Conservation (phyloP, 2,888 invertebrate genomes). For the Pachliopta kotzebuea region DNA sequence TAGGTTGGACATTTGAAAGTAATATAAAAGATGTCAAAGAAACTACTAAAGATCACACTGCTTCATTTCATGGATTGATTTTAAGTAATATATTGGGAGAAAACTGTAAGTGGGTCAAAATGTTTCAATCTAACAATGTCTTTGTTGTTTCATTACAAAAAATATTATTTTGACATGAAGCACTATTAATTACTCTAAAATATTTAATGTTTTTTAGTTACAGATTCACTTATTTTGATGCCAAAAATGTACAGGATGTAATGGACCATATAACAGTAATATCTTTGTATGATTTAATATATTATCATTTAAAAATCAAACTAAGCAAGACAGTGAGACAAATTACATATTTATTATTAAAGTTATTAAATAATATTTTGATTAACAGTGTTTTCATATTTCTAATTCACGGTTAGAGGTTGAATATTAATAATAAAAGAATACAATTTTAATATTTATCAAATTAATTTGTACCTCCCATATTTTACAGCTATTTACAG, state of each 20-base stretch:
- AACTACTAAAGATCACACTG: conserved; percentile 41
- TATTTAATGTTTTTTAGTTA: conserved; percentile 62
- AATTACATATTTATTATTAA: not conserved
- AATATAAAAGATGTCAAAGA: conserved; percentile 42
- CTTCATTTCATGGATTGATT: conserved; percentile 70
- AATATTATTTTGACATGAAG: no score
- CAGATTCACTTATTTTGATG: conserved; percentile 77
- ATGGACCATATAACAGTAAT: conserved; percentile 25
- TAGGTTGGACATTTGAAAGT: conserved; percentile 83
- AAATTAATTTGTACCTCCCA: no score
- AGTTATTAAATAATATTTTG: not conserved
- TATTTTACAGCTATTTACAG: no score
- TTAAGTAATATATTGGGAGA: conserved; percentile 70
- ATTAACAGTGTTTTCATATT: no score
- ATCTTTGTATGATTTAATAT: not conserved
- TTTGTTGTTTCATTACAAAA: no score
- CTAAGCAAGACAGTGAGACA: not conserved
- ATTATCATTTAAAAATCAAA: not conserved
- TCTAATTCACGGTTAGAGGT: no score
- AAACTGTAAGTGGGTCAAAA: conserved; percentile 63
- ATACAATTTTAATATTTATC: no score
- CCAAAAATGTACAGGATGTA: conserved; percentile 73
- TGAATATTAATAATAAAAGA: no score
- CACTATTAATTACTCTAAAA: no score
- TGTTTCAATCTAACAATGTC: no score